phyloP scores from a whole-genome alignment of 2,797 vertebrate genomes.

The Acanthornis magna region DNA sequence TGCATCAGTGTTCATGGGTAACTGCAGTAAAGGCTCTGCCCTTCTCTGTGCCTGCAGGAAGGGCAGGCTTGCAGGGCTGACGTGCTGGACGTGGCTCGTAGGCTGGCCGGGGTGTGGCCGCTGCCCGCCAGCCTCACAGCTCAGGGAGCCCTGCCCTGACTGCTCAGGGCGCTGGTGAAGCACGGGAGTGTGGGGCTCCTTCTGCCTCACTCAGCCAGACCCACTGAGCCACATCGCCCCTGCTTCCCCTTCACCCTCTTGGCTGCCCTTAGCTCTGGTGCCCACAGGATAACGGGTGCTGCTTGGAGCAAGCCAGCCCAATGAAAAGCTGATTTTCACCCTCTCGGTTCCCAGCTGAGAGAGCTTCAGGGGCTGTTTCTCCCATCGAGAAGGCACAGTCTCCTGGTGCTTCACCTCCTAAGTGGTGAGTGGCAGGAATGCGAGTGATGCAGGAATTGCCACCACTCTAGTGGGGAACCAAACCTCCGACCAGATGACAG shows the following conservation, averaged over 20 bases:
- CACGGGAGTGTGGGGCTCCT: not conserved
- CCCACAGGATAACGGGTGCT: not conserved
- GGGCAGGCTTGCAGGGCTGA: not conserved
- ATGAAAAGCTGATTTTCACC: not conserved
- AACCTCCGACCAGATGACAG: not conserved
- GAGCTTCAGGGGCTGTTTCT: not conserved
- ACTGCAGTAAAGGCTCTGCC: not conserved
- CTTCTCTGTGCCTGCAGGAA: accelerated
- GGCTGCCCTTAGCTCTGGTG: accelerated
- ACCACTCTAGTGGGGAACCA: not conserved
- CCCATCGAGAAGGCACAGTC: not conserved
- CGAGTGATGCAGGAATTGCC: not conserved
- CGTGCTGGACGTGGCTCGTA: not conserved
- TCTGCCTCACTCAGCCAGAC: not conserved
- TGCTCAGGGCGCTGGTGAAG: not conserved
- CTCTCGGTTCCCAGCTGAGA: not conserved
- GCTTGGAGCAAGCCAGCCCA: accelerated
- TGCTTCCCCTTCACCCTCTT: not conserved
- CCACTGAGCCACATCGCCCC: accelerated
- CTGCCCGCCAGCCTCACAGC: accelerated
- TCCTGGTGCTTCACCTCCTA: not conserved
- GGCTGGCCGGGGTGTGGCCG: accelerated
- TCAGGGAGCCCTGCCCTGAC: accelerated
- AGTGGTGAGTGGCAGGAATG: constrained; percentile 28
- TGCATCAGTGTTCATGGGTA: accelerated